Percentiles rank a stretch among this genome's conserved stretches.
These are phyloP conservation scores for Protodeltote pygarga DNA, from an alignment of 2,888 invertebrate species.

Conservation along the genomic window DNA sequence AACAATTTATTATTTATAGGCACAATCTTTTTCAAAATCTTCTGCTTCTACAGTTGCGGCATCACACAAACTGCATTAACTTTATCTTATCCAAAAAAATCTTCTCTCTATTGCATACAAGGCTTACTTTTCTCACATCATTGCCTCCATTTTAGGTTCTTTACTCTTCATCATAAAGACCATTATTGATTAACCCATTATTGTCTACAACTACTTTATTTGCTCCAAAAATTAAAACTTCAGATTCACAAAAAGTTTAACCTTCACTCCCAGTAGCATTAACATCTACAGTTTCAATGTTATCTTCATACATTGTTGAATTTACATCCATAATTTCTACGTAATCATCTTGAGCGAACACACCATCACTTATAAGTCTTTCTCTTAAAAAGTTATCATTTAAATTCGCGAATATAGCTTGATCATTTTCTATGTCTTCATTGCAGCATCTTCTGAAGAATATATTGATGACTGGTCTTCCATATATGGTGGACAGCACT, in stretches of 20 bases:
- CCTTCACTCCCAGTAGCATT: constrained; percentile 25
- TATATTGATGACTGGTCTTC: constrained; percentile 69
- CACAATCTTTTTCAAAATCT: too few species aligned
- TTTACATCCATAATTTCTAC: constrained; percentile 51
- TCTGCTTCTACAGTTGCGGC: too few species aligned
- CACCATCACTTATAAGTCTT: constrained; percentile 62
- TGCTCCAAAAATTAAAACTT: not conserved
- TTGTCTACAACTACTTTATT: not conserved
- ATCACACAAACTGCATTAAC: too few species aligned
- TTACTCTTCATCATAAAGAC: too few species aligned
- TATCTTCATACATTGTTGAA: constrained; percentile 44
- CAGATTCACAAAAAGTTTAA: constrained; percentile 4
- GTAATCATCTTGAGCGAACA: constrained; percentile 49
- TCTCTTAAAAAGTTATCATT: constrained; percentile 73
- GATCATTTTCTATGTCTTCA: constrained; percentile 76
- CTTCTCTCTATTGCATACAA: too few species aligned
- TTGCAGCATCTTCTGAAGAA: constrained; percentile 75
- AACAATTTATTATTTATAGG: too few species aligned
- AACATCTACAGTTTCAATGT: constrained; percentile 12
- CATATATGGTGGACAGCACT: constrained; percentile 71
- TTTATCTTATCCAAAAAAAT: too few species aligned
- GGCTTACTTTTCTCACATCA: too few species aligned
- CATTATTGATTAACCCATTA: not conserved
- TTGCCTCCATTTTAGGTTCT: too few species aligned
- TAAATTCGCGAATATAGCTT: constrained; percentile 72